Conservation (phyloP, 1,140 invertebrate species). For the Nomia melanderi region DNA sequence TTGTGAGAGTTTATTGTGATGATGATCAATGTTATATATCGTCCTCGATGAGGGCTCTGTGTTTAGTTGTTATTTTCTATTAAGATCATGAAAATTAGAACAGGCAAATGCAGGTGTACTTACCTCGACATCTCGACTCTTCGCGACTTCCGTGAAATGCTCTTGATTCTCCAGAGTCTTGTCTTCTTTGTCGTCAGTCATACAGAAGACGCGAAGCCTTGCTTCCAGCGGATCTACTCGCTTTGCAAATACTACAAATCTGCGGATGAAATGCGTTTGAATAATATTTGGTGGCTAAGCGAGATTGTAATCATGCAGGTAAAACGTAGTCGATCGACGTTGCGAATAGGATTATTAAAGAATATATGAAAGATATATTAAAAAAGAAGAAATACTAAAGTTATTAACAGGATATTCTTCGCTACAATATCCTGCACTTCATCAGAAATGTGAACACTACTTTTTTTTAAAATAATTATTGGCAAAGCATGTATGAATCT, state of each 20-base stretch:
- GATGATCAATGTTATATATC: too few species aligned
- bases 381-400: too few species aligned
- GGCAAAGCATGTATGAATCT: background rate
- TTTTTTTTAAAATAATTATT: background rate
- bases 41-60: too few species aligned
- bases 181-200: constrained; percentile 98
- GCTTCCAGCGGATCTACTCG: constrained; percentile 93
- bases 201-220: constrained; percentile 95
- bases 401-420: background rate
- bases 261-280: constrained; percentile 59
- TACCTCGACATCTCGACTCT: constrained; percentile 93
- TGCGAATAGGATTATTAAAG: too few species aligned
- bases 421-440: background rate
- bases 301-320: constrained; percentile 36
- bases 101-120: too few species aligned
- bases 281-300: background rate
- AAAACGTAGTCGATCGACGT: background rate
- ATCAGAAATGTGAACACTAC: background rate
- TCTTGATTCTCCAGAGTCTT: constrained; percentile 97
- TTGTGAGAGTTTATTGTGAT: too few species aligned
- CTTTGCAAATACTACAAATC: constrained; percentile 97
- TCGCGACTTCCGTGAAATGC: constrained; percentile 95
- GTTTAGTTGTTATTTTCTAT: too few species aligned
- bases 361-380: too few species aligned
- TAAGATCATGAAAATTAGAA: background rate